Evolutionary conservation across 2,888 invertebrate genomes (phyloP).

Genomic region (Meliscaeva auricollis): DNA sequence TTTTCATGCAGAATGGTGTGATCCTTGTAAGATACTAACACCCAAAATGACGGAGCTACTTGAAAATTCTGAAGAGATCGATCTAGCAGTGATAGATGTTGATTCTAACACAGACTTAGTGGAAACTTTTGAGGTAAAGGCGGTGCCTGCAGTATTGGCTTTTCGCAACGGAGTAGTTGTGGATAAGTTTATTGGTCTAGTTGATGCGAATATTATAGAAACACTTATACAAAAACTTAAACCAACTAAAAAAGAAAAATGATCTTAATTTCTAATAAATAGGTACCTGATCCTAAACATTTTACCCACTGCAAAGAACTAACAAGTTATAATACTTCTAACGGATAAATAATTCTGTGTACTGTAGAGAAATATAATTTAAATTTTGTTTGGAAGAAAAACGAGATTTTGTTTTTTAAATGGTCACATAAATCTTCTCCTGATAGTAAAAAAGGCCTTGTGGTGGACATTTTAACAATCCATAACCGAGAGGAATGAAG

Average conservation of each 20-base stretch:
- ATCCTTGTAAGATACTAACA: constrained; percentile 94
- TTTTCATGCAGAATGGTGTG: constrained; percentile 96
- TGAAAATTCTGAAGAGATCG: constrained; percentile 89
- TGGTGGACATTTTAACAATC: no score
- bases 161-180: constrained; percentile 92
- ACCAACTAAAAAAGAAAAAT: constrained; percentile 74
- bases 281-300: not conserved
- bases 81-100: constrained; percentile 93
- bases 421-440: no score
- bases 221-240: constrained; percentile 88
- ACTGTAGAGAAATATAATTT: no score
- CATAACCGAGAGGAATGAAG: no score
- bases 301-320: no score
- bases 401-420: no score
- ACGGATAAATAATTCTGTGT: no score
- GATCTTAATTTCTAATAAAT: not conserved
- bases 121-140: constrained; percentile 92
- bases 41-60: constrained; percentile 92
- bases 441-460: no score
- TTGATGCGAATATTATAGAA: constrained; percentile 92
- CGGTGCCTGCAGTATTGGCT: constrained; percentile 90
- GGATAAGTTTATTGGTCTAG: constrained; percentile 94
- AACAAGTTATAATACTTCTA: no score
- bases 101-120: constrained; percentile 93
- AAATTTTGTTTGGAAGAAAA: no score